Conservation (phyloP, 2,888 invertebrate species). For the Schizotus pectinicornis region DNA sequence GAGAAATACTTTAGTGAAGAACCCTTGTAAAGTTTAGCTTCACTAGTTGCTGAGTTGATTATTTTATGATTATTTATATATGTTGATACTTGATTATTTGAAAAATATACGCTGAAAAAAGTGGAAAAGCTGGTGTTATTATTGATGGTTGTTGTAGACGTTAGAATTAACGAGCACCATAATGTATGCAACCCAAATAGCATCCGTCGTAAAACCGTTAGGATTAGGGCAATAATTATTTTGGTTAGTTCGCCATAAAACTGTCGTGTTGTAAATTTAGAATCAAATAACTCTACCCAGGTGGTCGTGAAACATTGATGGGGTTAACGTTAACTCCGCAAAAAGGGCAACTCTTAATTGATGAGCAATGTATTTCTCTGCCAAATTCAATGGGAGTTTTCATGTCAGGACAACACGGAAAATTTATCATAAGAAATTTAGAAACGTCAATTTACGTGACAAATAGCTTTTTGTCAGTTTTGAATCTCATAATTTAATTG, state of each 20-base stretch:
- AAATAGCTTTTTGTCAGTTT: no score
- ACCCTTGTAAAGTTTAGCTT: slow-evolving; percentile 28
- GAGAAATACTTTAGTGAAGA: slow-evolving; percentile 27
- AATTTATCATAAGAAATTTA: neutral
- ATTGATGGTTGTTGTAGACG: neutral
- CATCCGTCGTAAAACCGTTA: slow-evolving; percentile 11
- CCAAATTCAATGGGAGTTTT: no score
- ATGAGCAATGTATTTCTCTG: no score
- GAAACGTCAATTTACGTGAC: no score
- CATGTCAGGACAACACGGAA: neutral
- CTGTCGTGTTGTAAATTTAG: slow-evolving; percentile 10
- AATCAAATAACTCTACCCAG: slow-evolving; percentile 4
- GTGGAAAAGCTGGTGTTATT: neutral
- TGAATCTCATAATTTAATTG: no score
- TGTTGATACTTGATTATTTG: slow-evolving; percentile 33
- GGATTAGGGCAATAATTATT: slow-evolving; percentile 10
- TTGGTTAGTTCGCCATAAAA: slow-evolving; percentile 16
- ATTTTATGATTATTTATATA: slow-evolving; percentile 36
- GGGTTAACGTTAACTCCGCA: no score
- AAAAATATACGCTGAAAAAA: slow-evolving; percentile 27
- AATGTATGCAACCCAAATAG: slow-evolving; percentile 18
- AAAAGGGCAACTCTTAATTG: no score
- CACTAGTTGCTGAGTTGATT: slow-evolving; percentile 32
- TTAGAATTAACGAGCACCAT: slow-evolving; percentile 8
- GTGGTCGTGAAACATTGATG: no score